Evolutionary conservation across 2,113 vertebrate genomes (phyloP).

Genomic region (Ginglymostoma cirratum): DNA sequence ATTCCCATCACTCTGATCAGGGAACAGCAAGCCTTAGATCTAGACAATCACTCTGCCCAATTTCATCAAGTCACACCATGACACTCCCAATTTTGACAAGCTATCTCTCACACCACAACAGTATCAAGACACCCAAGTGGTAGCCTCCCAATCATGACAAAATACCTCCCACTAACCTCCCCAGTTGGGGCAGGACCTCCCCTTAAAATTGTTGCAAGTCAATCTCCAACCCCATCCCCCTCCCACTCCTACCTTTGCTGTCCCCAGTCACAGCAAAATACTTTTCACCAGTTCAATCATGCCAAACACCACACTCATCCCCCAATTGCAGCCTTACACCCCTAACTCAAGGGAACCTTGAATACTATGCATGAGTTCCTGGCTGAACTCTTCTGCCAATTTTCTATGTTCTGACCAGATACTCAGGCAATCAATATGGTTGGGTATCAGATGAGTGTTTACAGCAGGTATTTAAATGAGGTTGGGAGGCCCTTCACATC

Average conservation of each 20-base stretch:
- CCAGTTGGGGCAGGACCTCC: not conserved
- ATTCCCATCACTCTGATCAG: too few relatives aligned
- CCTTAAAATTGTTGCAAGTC: not conserved
- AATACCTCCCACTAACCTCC: not conserved
- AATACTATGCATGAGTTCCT: not conserved
- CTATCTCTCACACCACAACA: not conserved
- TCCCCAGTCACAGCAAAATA: not conserved
- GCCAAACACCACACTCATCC: too few relatives aligned
- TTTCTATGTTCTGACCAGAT: not conserved
- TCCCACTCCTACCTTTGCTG: too few relatives aligned
- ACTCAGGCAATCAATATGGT: not conserved
- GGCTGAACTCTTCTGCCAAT: not conserved
- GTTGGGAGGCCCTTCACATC: not conserved
- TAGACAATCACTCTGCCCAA: too few relatives aligned
- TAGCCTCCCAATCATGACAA: not conserved
- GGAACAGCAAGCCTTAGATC: too few relatives aligned
- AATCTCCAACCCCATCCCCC: too few relatives aligned
- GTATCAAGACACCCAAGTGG: not conserved
- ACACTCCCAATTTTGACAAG: not conserved
- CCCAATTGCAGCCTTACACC: not conserved
- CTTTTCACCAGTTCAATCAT: not conserved
- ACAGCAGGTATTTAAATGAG: not conserved
- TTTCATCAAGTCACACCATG: too few relatives aligned
- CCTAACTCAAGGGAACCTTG: not conserved
- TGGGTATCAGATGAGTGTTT: not conserved